A percentile compares a stretch with the other conserved stretches of the same genome.
Evolutionary conservation across 2,888 invertebrate genomes (phyloP).

Genomic region (Onchidella celtica): DNA sequence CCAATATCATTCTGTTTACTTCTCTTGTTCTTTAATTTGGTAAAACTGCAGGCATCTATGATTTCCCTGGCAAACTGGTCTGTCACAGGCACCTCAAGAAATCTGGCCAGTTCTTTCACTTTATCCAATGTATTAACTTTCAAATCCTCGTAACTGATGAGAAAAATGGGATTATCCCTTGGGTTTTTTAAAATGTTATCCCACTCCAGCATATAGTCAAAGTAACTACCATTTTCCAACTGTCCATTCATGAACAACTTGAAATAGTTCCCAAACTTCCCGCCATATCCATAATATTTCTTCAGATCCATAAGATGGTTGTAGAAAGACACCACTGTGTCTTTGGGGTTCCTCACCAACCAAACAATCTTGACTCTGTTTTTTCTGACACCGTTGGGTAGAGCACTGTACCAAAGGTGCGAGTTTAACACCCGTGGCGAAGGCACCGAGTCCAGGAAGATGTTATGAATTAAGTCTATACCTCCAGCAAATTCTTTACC

Average conservation of each 20-base stretch:
- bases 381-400: constrained; percentile 32
- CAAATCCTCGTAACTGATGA: constrained; percentile 24
- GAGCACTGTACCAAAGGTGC: constrained; percentile 22
- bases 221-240: constrained; percentile 30
- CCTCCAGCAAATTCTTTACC: constrained; percentile 40
- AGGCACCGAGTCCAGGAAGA: constrained; percentile 34
- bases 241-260: constrained; percentile 37
- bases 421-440: constrained; percentile 43
- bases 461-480: constrained; percentile 25
- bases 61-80: constrained; percentile 5
- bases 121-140: neutral
- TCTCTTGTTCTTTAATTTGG: constrained; percentile 3
- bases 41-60: constrained; percentile 13
- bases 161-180: constrained; percentile 23
- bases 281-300: constrained; percentile 15
- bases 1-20: neutral
- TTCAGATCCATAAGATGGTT: constrained; percentile 34
- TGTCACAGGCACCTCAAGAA: constrained; percentile 10
- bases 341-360: constrained; percentile 41
- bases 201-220: constrained; percentile 42
- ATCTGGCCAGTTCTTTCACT: constrained; percentile 6
- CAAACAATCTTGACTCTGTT: constrained; percentile 36
- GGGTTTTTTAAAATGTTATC: constrained; percentile 11
- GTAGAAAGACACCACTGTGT: constrained; percentile 40
- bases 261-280: constrained; percentile 30